Base-by-base conservation (phyloP, 2,888 invertebrate genomes). In the Fabriciana adippe region DNA sequence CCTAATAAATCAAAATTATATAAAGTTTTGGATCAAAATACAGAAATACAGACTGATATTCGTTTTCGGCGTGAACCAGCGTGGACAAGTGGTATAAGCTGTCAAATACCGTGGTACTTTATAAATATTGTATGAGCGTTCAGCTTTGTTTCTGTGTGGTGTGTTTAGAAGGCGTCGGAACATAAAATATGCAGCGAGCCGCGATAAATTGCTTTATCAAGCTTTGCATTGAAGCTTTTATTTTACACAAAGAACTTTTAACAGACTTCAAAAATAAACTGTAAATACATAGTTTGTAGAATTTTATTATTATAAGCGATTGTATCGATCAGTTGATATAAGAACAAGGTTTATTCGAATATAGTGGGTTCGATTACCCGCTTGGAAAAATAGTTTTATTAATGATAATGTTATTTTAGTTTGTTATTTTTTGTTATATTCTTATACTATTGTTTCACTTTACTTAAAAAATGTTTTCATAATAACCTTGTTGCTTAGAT, bases 161-260 rank as follows among this genome's bases (percentile, higher is more conserved):
- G 50, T 45, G 41, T 57, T 45, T 47, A 51, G 21, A 41, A 64
- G 53, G 64, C 57, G 64, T 56, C 64, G 13, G 41, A 57, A 45
- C 50, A 65, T 57, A 51, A 57, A 65, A 51, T 65, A 65, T 65
- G 45, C 53, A 65, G 26, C 13, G 41, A 21, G 41, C 55, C n/a
- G 21, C 50, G 51, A 45, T 57, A 26, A 65, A 65, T 53, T 57
- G 64, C 55, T 50, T 35, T 26, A 57, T 47, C 50, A 57, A 65
- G 51, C 56, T 51, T 41, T 57, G 57, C 3, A 47, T 57, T 26
- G 26, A 47, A 41, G 45, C 21, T 47, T 59, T 26, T 26, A 59
- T 47, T 47, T 35, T 57, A n/a, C 45, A 47, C 45, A 47, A 21
- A 4, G n/a, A 26, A 21, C 57, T 47, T 31, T 59, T 31, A 59